These are phyloP conservation scores for Phlogophora meticulosa DNA, from an alignment of 2,888 invertebrate species.

Conservation along the genomic window DNA sequence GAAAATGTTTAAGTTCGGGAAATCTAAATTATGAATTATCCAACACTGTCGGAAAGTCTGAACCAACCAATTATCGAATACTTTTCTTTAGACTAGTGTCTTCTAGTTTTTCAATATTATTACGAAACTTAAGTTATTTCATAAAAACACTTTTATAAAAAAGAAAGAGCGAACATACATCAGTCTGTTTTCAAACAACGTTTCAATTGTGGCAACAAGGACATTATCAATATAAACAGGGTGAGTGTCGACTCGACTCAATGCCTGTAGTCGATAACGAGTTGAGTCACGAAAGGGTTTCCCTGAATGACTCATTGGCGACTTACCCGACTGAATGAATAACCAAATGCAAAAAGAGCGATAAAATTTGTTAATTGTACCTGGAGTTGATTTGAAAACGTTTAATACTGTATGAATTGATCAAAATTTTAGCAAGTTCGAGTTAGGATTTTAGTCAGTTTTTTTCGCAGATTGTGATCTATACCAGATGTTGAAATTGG, in stretches of 20 bases:
- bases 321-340: slow-evolving; percentile 58
- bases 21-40: slow-evolving; percentile 10
- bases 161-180: slow-evolving; percentile 26
- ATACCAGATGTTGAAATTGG: slow-evolving; percentile 1
- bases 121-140: background rate
- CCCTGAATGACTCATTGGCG: slow-evolving; percentile 85
- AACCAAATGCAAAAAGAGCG: slow-evolving; percentile 42
- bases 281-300: slow-evolving; percentile 90
- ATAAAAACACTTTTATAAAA: slow-evolving; percentile 3
- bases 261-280: slow-evolving; percentile 82
- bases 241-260: slow-evolving; percentile 75
- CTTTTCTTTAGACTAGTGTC: background rate
- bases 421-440: slow-evolving; percentile 1
- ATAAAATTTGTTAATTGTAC: slow-evolving; percentile 18
- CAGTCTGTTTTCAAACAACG: slow-evolving; percentile 51
- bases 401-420: slow-evolving; percentile 5
- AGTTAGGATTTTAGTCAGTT: slow-evolving; percentile 21
- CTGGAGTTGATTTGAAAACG: slow-evolving; percentile 13
- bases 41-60: background rate
- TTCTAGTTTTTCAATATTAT: background rate
- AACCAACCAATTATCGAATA: background rate
- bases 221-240: slow-evolving; percentile 79
- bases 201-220: slow-evolving; percentile 68
- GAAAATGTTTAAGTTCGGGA: background rate
- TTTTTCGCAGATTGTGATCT: background rate